Conservation (phyloP, 1,140 invertebrate species). For the Listronotus bonariensis region DNA sequence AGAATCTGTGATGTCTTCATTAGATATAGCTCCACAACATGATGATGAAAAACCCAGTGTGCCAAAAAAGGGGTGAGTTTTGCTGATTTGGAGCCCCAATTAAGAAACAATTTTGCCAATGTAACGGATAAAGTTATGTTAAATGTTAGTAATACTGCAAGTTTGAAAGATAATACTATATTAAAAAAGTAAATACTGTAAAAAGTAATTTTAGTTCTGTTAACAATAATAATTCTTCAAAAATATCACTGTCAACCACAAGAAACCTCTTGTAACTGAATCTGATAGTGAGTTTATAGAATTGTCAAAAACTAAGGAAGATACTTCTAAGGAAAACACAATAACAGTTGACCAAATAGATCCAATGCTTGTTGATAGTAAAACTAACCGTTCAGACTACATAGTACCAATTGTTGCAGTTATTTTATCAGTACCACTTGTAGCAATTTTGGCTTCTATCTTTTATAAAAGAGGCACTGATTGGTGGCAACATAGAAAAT, state of each 20-base stretch:
- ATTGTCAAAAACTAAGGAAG: conserved; percentile 3
- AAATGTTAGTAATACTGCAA: conserved; percentile 6
- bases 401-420: conserved; percentile 69
- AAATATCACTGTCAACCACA: neutral
- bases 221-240: too few species aligned
- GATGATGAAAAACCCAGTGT: conserved; percentile 33
- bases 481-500: conserved; percentile 77
- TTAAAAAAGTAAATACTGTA: neutral
- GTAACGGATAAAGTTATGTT: conserved; percentile 26
- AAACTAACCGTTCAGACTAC: conserved; percentile 57
- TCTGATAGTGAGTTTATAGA: conserved; percentile 21
- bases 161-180: neutral
- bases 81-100: conserved; percentile 6
- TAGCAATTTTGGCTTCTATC: conserved; percentile 64
- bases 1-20: neutral
- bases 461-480: conserved; percentile 69
- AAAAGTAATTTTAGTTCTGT: too few species aligned
- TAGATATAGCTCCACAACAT: conserved; percentile 13
- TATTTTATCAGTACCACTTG: conserved; percentile 67
- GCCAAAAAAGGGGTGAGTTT: conserved; percentile 35
- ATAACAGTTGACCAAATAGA: conserved; percentile 26
- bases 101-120: conserved; percentile 1
- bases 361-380: conserved; percentile 13
- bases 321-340: conserved; percentile 6
- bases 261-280: conserved; percentile 27